Conservation (phyloP, 2,797 vertebrate genomes). For the Coluber constrictor region DNA sequence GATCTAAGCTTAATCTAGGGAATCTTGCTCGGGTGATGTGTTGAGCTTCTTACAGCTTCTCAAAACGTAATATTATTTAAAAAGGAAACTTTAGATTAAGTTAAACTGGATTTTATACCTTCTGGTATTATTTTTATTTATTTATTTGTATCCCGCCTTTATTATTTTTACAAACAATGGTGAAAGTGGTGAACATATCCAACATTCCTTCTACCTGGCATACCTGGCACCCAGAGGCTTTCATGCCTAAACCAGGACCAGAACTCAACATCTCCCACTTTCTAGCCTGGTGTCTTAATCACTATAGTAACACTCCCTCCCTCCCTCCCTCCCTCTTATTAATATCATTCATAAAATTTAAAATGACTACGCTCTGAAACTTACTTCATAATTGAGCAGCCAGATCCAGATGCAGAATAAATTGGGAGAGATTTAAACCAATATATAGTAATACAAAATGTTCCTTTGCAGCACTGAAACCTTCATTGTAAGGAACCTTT, state of each 20-base stretch:
- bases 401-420: neutral
- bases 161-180: neutral
- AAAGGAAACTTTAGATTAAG: neutral
- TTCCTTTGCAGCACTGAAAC: neutral
- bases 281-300: too few species aligned
- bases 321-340: too few species aligned
- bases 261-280: too few species aligned
- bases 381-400: neutral
- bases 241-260: too few species aligned
- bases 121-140: neutral
- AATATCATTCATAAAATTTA: too few species aligned
- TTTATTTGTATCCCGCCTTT: neutral
- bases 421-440: neutral
- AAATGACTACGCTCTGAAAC: neutral
- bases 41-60: neutral
- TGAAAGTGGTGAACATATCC: neutral
- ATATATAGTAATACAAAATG: neutral
- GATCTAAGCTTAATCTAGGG: neutral
- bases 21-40: neutral
- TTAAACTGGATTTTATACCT: neutral
- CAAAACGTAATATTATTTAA: neutral
- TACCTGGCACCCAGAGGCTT: too few species aligned
- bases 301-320: too few species aligned
- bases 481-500: neutral
- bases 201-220: neutral